Percentiles rank a stretch among this genome's conserved stretches.
These are phyloP conservation scores for Tor tambroides DNA, from an alignment of 2,113 vertebrate species.

Conservation along the genomic window DNA sequence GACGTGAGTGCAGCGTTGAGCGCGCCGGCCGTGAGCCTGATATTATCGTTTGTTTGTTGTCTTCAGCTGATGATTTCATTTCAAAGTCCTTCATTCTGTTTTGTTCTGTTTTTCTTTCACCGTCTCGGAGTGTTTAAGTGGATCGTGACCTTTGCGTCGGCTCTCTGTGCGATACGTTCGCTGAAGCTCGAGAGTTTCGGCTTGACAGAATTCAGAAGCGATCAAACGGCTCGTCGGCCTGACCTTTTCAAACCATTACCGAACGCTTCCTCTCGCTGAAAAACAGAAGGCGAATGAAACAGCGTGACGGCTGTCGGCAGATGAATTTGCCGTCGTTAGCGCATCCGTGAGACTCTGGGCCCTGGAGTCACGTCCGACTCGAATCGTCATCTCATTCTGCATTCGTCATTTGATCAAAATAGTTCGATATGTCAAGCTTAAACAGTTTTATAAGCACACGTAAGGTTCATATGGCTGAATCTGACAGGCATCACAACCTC, in stretches of 20 bases:
- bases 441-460: background rate
- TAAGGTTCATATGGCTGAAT: background rate
- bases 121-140: background rate
- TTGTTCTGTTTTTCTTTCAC: background rate
- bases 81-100: slow-evolving; percentile 5
- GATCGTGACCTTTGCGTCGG: background rate
- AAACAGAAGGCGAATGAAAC: slow-evolving; percentile 35
- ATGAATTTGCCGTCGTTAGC: background rate
- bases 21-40: background rate
- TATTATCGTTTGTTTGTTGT: background rate
- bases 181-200: background rate
- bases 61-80: background rate
- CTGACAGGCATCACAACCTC: background rate
- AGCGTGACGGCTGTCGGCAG: background rate
- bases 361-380: background rate
- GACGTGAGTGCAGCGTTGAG: background rate
- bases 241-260: slow-evolving; percentile 39
- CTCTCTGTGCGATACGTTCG: slow-evolving; percentile 10
- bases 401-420: slow-evolving; percentile 15
- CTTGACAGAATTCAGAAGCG: slow-evolving; percentile 8
- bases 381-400: background rate
- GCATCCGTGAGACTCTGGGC: background rate
- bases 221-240: slow-evolving; percentile 13
- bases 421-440: background rate
- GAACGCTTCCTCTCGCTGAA: slow-evolving; percentile 4